Evolutionary conservation across 2,113 vertebrate species (phyloP).

Genomic region (Dasyornis broadbenti): DNA sequence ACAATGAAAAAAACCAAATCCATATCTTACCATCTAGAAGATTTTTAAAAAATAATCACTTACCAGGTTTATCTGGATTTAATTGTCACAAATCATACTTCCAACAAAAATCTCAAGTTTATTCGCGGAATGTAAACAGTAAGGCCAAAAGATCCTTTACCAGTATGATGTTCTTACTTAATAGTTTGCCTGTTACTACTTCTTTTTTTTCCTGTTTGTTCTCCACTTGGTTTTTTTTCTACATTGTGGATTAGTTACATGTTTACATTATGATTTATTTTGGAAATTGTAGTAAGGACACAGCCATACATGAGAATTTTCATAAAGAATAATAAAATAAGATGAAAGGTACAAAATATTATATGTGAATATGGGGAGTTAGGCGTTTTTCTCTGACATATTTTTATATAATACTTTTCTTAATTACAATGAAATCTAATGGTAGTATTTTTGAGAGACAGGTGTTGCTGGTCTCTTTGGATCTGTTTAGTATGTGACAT

Average conservation of each 20-base stretch:
- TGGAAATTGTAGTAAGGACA: neutral
- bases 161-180: neutral
- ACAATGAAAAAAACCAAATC: too few relatives aligned
- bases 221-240: neutral
- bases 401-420: neutral
- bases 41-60: neutral
- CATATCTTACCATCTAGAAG: accelerated
- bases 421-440: neutral
- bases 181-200: neutral
- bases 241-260: accelerated
- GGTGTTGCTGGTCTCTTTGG: neutral
- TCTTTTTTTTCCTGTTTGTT: neutral
- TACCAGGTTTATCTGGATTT: neutral
- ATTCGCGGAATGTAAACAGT: neutral
- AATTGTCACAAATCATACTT: neutral
- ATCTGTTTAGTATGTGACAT: neutral
- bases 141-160: neutral
- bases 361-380: accelerated
- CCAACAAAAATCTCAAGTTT: neutral
- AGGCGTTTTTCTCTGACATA: accelerated
- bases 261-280: neutral
- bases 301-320: neutral
- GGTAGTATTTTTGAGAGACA: neutral
- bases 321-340: accelerated
- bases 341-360: neutral